Evolutionary conservation across 23 tunicate species (phyloP), one percentile per base, ranked within the genome.

Genomic region (Clavelina lepadiformis): DNA sequence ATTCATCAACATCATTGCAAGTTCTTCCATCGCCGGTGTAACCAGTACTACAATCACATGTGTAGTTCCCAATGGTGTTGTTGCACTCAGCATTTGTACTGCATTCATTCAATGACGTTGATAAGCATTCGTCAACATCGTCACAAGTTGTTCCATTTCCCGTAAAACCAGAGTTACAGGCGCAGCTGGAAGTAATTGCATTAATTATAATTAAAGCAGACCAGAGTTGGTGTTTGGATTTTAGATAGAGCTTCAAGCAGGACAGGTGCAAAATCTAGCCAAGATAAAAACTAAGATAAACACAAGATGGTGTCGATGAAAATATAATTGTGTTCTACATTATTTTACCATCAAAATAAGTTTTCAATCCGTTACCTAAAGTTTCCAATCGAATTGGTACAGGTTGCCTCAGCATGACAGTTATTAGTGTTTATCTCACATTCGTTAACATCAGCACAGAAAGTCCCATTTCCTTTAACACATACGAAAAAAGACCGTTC

Each of bases 1-100:
- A 74, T 47, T 74, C 80, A 32, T 74, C 35, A 20, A 74, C 63
- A 25, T 74, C 80, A 8, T 51, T 45, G 34, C 80, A 74, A 26
- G 55, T 19, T 1, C 61, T 63, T 5, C 33, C 34, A 8, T 56
- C 61, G 2, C 15, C 2, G 30, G 49, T 31, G 53, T 51, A 78
- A 15, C 83, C 82, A 25, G 63, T 3, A 0, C 37, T 76, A 37
- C 82, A 76, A 0, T 28, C 54, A 33, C 82, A 76, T 1, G 2
- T 15, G 41, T 49, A 76, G 3, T 58, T 35, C 2, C 68, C 68
- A 3, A 2, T 33, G 24, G 7, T 19, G 46, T 61, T 31, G 46
- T 2, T n/a, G 52, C 68, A 61, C 20, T 20, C 52, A 22, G 68
- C 3, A 46, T 61, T 61, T 11, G 6, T 5, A 2, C 34, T 29